phyloP scores from a whole-genome alignment of 2,888 invertebrate genomes.

The Anagyrus pseudococci region DNA sequence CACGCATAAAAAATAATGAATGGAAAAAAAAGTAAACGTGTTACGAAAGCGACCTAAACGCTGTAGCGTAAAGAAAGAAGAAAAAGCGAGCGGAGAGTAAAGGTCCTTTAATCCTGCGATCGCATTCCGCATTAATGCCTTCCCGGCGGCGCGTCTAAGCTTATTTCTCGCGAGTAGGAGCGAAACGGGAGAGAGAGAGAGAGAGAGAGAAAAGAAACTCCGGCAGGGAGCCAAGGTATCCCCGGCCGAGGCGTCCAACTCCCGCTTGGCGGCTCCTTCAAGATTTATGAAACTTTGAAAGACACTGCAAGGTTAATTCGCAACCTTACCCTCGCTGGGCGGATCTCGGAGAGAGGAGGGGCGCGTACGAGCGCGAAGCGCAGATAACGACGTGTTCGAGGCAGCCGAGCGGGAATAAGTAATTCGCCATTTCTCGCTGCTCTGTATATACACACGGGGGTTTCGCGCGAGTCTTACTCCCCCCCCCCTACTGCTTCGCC shows the following conservation, averaged over 20 bases:
- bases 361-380: no score
- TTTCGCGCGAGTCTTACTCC: background rate
- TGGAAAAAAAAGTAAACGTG: no score
- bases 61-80: no score
- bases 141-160: background rate
- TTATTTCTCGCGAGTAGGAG: background rate
- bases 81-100: background rate
- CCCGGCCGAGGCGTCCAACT: background rate
- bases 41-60: no score
- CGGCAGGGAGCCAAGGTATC: background rate
- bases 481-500: background rate
- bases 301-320: conserved; percentile 35
- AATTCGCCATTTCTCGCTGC: conserved; percentile 38
- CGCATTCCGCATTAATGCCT: background rate
- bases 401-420: conserved; percentile 39
- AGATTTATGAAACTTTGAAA: conserved; percentile 40
- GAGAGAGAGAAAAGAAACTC: background rate
- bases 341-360: background rate
- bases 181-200: background rate
- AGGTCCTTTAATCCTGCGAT: background rate
- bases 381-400: conserved; percentile 41
- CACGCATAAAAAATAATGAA: no score
- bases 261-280: conserved; percentile 1
- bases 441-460: background rate
- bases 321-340: conserved; percentile 6